A percentile compares a stretch with the other conserved stretches of the same genome.
Evolutionary conservation across 2,888 invertebrate species (phyloP).

Genomic region (Drosophila differens): DNA sequence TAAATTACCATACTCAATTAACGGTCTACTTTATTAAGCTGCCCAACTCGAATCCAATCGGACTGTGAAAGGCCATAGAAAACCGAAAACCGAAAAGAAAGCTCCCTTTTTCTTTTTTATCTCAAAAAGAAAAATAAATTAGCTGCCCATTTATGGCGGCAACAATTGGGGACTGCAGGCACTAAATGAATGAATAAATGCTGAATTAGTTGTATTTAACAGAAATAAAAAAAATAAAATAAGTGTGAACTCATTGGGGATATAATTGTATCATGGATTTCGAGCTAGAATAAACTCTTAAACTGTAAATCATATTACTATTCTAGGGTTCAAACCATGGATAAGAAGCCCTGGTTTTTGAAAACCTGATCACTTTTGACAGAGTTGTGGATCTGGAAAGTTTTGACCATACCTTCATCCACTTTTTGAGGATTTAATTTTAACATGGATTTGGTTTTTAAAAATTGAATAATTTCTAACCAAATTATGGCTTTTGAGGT

Average conservation of each 20-base stretch:
- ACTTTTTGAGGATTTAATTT: background rate
- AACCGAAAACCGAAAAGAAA: constrained; percentile 23
- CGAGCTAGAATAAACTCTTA: background rate
- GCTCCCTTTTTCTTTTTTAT: background rate
- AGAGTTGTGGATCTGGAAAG: background rate
- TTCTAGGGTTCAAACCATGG: background rate
- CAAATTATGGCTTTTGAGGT: background rate
- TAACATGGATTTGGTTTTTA: background rate
- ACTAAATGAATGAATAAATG: constrained; percentile 32
- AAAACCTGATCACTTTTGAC: background rate
- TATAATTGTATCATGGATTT: background rate
- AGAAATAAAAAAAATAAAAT: background rate
- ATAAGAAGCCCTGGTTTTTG: background rate
- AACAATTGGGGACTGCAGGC: constrained; percentile 20
- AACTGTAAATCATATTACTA: background rate
- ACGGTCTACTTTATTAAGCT: constrained; percentile 65
- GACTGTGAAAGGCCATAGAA: constrained; percentile 42
- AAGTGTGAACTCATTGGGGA: background rate
- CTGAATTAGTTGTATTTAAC: constrained; percentile 17
- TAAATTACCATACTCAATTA: constrained; percentile 80
- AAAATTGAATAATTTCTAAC: background rate
- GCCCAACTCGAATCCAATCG: constrained; percentile 57
- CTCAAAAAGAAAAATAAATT: constrained; percentile 31
- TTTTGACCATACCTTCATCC: background rate
- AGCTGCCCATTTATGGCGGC: constrained; percentile 33